Percentiles rank a stretch among this genome's conserved stretches.
Conservation (phyloP, 2,888 invertebrate genomes). For the Alcis repandata region DNA sequence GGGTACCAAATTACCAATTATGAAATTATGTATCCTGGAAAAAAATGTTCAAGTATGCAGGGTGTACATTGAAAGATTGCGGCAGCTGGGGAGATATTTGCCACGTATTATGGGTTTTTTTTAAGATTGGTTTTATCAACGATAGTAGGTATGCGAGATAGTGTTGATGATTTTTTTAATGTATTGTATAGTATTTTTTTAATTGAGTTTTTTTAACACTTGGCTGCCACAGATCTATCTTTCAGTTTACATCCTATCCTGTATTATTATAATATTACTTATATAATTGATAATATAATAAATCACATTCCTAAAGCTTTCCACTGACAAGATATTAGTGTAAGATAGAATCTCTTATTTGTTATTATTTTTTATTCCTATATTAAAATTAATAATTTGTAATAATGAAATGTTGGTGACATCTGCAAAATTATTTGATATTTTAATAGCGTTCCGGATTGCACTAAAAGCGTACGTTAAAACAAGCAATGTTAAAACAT, state of each 20-base stretch:
- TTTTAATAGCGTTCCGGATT: too few relatives aligned
- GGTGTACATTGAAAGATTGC: too few relatives aligned
- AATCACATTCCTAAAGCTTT: constrained; percentile 30
- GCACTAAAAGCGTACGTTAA: too few relatives aligned
- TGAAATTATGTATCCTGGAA: too few relatives aligned
- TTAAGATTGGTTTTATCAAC: too few relatives aligned
- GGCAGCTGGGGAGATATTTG: too few relatives aligned
- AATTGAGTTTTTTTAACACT: neutral
- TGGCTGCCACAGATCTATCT: neutral
- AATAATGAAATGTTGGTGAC: constrained; percentile 1
- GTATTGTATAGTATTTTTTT: too few relatives aligned
- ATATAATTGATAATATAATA: neutral
- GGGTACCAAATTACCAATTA: too few relatives aligned
- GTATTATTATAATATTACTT: neutral
- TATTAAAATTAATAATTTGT: neutral
- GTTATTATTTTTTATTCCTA: neutral
- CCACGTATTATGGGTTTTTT: neutral
- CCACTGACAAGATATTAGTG: constrained; percentile 20
- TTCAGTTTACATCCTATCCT: too few relatives aligned
- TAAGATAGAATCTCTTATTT: constrained; percentile 31
- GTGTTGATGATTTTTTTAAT: too few relatives aligned
- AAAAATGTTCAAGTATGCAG: too few relatives aligned
- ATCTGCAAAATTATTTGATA: neutral
- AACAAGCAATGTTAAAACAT: too few relatives aligned
- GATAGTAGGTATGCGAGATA: neutral